Evolutionary conservation across 37 sponge, comb jelly and placozoan species (phyloP), one percentile per base, ranked within the genome.

Genomic region (Lycopodina hypogea): DNA sequence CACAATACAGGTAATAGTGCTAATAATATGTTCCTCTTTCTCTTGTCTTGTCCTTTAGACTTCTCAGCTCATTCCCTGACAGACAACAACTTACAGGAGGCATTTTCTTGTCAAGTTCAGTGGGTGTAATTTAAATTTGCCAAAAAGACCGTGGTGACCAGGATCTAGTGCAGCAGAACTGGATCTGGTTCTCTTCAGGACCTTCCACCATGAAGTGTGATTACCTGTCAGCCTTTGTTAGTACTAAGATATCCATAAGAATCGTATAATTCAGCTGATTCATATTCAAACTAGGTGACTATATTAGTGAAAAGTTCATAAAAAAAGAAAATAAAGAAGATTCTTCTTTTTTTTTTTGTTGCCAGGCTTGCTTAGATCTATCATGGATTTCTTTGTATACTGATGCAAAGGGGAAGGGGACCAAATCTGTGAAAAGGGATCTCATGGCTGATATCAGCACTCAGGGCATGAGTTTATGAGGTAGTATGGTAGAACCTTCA

Each of bases 131-230:
- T n/a, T n/a, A n/a, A n/a, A n/a, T n/a, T n/a, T n/a, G n/a, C n/a
- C n/a, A n/a, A n/a, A n/a, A n/a, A n/a, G n/a, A n/a, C n/a, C n/a
- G n/a, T n/a, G n/a, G n/a, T n/a, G n/a, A n/a, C n/a, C n/a, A n/a
- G n/a, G n/a, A n/a, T n/a, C n/a, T n/a, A n/a, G n/a, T n/a, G n/a
- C n/a, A n/a, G n/a, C n/a, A n/a, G n/a, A n/a, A n/a, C n/a, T n/a
- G n/a, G 2, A 84, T 29, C n/a, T 67, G 77, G 42, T 80, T 81
- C 18, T 81, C 86, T 1, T 82, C 90, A 30, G 68, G 42, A 36
- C 93, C 97, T 53, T 88, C 86, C 26, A 89, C 87, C 3, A 97
- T 79, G 64, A 97, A 97, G 38, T 94, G 92, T 2, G 97, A 97
- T 0, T 89, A 93, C 26, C 97, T 68, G 67, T 97, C 97, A 1